Conservation (phyloP, 1,140 invertebrate genomes). For the Hyles euphorbiae region DNA sequence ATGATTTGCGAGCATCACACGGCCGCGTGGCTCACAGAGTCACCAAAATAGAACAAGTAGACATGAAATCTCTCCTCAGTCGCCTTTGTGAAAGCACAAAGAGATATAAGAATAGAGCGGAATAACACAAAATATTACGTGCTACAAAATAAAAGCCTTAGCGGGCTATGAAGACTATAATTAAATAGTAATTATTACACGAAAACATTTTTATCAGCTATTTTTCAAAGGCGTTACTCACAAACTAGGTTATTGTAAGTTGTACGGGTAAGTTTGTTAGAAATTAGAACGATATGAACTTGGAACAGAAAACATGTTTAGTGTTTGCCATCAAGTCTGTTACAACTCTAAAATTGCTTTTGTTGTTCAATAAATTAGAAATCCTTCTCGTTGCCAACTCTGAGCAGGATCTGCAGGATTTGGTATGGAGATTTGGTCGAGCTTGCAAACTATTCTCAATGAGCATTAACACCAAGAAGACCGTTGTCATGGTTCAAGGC, state of each 20-base stretch:
- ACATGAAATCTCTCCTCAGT: too few species aligned
- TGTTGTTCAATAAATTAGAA: constrained; percentile 45
- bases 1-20: too few species aligned
- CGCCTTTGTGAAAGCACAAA: too few species aligned
- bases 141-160: neutral
- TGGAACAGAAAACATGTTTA: constrained; percentile 12
- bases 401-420: too few species aligned
- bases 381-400: constrained; percentile 29
- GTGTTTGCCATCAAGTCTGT: constrained; percentile 22
- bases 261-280: constrained; percentile 35
- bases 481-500: too few species aligned
- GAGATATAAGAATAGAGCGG: too few species aligned
- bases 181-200: constrained; percentile 10
- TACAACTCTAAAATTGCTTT: constrained; percentile 50
- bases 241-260: constrained; percentile 45
- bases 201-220: constrained; percentile 16
- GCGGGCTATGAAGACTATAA: constrained; percentile 14
- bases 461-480: too few species aligned
- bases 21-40: too few species aligned
- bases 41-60: too few species aligned
- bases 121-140: too few species aligned
- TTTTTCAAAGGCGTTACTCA: constrained; percentile 20
- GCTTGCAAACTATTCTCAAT: too few species aligned
- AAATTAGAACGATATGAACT: constrained; percentile 44
- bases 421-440: too few species aligned